These are phyloP conservation scores for Eupithecia insigniata DNA, from an alignment of 2,888 invertebrate species.

Conservation along the genomic window DNA sequence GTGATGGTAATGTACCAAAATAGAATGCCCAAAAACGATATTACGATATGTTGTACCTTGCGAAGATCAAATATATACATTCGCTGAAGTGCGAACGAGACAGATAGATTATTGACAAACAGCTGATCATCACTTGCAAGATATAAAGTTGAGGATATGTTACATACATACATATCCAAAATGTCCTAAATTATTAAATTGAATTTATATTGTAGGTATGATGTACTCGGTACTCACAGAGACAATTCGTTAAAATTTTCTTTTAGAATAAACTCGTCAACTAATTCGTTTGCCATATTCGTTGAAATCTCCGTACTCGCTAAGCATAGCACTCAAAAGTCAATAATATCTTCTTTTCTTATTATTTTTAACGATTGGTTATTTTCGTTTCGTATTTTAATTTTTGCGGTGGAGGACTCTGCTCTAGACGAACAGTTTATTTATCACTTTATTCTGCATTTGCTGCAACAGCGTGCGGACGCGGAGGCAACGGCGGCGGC, in stretches of 20 bases:
- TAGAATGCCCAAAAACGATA: constrained; percentile 83
- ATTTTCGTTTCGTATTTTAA: background rate
- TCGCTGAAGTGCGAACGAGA: constrained; percentile 66
- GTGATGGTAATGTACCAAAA: constrained; percentile 83
- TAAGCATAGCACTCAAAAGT: background rate
- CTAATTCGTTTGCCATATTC: constrained; percentile 21
- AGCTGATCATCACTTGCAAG: constrained; percentile 67
- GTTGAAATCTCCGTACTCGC: constrained; percentile 1
- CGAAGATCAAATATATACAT: constrained; percentile 65
- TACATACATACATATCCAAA: too few relatives aligned
- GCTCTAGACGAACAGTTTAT: too few relatives aligned
- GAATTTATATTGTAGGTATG: background rate
- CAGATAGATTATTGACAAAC: constrained; percentile 74
- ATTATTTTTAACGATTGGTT: background rate
- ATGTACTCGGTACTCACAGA: constrained; percentile 38
- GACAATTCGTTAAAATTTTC: constrained; percentile 28
- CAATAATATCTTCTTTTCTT: background rate
- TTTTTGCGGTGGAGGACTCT: background rate
- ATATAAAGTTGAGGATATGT: background rate
- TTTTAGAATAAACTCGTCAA: constrained; percentile 28
- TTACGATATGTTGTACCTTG: too few relatives aligned
- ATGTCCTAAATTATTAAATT: background rate
- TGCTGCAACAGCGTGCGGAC: too few relatives aligned
- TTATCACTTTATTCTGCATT: too few relatives aligned
- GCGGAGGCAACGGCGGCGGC: too few relatives aligned